These are phyloP conservation scores for Syritta pipiens DNA, from an alignment of 2,888 invertebrate species.

Conservation along the genomic window DNA sequence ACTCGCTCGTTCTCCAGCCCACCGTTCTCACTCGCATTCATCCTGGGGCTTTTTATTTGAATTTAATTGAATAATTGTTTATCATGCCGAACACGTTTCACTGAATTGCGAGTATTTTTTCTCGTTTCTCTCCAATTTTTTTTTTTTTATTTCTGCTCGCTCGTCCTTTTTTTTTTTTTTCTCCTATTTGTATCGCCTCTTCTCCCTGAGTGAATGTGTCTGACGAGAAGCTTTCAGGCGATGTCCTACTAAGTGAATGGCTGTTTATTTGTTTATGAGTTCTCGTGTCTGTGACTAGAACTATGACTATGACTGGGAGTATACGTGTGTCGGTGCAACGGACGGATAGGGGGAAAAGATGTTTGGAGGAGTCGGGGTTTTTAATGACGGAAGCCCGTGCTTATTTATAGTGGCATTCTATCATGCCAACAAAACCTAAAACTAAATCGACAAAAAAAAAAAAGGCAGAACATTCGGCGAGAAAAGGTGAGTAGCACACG, in stretches of 20 bases:
- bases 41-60: slow-evolving; percentile 75
- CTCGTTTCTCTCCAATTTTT: slow-evolving; percentile 28
- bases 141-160: slow-evolving; percentile 30
- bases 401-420: slow-evolving; percentile 54
- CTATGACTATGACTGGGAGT: slow-evolving; percentile 3
- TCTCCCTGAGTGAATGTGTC: slow-evolving; percentile 62
- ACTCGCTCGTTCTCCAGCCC: slow-evolving; percentile 24
- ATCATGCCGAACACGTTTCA: slow-evolving; percentile 75
- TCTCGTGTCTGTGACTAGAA: slow-evolving; percentile 31
- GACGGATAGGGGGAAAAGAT: neutral
- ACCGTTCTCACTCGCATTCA: slow-evolving; percentile 49
- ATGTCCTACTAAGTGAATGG: slow-evolving; percentile 68
- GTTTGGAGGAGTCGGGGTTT: slow-evolving; percentile 39
- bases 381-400: slow-evolving; percentile 62
- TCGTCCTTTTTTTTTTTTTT: slow-evolving; percentile 50
- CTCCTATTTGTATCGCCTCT: slow-evolving; percentile 50
- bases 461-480: slow-evolving; percentile 17
- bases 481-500: slow-evolving; percentile 53
- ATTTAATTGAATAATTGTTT: slow-evolving; percentile 79
- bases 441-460: slow-evolving; percentile 30
- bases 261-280: slow-evolving; percentile 68
- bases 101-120: slow-evolving; percentile 71
- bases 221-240: slow-evolving; percentile 63
- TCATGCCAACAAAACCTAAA: slow-evolving; percentile 39
- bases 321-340: neutral